Base-by-base conservation (phyloP, 2,113 vertebrate species). In the Podocnemis expansa region DNA sequence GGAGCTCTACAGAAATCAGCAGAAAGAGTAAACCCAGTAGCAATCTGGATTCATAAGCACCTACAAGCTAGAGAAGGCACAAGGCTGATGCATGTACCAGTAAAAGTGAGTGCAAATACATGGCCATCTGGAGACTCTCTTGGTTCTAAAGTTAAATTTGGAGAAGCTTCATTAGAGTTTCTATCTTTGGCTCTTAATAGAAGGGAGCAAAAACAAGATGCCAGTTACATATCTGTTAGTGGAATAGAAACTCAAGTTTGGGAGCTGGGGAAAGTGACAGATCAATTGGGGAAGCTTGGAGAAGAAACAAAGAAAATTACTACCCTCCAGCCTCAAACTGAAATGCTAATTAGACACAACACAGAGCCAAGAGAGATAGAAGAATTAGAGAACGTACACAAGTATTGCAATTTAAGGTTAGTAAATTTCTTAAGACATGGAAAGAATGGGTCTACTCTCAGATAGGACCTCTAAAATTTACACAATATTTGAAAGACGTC, bases 291-390 rank as follows among this genome's bases (percentile, higher is more conserved):
- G 92, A 96, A 94, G 91, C 58, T 82, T 75, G 16, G 54, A 25
- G 34, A 83, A 83, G 75, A 95, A 91, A 43, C 82, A 80, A 47
- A 96, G 85, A 94, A 96, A 97, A 97, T 96, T 95, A 94, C 43
- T 93, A 78, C 41, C 84, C 86, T 93, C 60, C 25, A 78, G 24
- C 27, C 47, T 97, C 90, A 96, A 97, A 86, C 1, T 91, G 88
- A 97, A 97, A 97, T 67, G 75, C 49, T 97, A 97, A 97, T 95
- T 95, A 97, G 92, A 94, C 81, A 93, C 85, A 97, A 93, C 21
- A 79, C 17, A 92, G 16, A 96, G 70, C 55, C 88, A 81, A 88
- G 86, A 93, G 27, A 93, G 55, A 86, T 29, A 91, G 47, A 93
- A 51, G 85, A 97, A 93, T 84, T 86, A 47, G 47, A 91, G 29